Percentiles rank a stretch among this genome's conserved stretches.
Evolutionary conservation across 37 sponge, comb jelly and placozoan genomes (phyloP).

Genomic region (Chondrilla cf. caribensis): DNA sequence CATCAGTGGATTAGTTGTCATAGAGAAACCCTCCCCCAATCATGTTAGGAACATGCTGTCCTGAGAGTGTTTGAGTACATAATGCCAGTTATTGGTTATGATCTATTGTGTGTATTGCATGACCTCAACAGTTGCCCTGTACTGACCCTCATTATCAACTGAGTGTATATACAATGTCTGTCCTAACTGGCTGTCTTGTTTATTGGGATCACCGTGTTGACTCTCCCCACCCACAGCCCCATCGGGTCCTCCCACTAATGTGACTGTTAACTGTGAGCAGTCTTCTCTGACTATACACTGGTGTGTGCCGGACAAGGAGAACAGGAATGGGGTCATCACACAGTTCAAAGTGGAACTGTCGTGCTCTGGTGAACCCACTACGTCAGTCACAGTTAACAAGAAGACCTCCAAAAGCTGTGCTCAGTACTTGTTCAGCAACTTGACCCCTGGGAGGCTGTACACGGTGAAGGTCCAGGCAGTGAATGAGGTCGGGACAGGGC

Average conservation of each 20-base stretch:
- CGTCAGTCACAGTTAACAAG: background rate
- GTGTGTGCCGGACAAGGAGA: background rate
- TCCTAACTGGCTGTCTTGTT: too few relatives aligned
- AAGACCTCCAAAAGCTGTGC: background rate
- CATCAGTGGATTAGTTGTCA: too few relatives aligned
- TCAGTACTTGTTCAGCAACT: background rate
- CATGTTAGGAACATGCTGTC: too few relatives aligned
- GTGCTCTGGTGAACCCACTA: background rate
- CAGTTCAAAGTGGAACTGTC: background rate
- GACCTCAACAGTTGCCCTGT: too few relatives aligned
- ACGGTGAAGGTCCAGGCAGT: constrained; percentile 8
- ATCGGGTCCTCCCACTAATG: background rate
- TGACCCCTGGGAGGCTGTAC: background rate
- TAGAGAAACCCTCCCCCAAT: too few relatives aligned
- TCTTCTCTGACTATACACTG: background rate
- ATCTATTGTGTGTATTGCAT: too few relatives aligned
- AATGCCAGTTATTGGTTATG: too few relatives aligned
- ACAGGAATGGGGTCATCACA: constrained; percentile 9
- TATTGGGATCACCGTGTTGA: background rate
- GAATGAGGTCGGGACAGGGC: background rate
- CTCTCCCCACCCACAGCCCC: constrained; percentile 9
- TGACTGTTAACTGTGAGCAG: background rate
- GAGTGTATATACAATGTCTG: too few relatives aligned
- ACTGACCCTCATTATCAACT: too few relatives aligned
- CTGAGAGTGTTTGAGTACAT: too few relatives aligned